Evolutionary conservation across 2,888 invertebrate genomes (phyloP).

Genomic region (Caradrina kadenii): DNA sequence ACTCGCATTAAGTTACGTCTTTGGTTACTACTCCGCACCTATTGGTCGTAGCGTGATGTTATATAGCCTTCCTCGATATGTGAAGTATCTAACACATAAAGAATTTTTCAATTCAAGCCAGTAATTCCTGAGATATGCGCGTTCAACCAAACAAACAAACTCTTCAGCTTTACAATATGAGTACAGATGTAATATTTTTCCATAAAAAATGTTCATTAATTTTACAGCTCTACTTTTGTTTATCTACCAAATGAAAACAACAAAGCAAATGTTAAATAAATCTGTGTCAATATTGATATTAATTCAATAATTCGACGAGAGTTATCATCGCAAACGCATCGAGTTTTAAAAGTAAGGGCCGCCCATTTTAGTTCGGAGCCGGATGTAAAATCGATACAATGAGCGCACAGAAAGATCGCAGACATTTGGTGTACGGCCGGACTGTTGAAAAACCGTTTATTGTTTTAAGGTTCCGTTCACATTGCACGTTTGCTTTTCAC

Average conservation of each 20-base stretch:
- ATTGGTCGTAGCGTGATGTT: too few species aligned
- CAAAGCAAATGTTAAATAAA: background rate
- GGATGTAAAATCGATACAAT: constrained; percentile 88
- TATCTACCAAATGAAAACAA: background rate
- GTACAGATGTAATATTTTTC: too few species aligned
- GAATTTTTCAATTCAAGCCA: too few species aligned
- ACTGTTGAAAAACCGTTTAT: constrained; percentile 71
- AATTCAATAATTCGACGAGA: constrained; percentile 15
- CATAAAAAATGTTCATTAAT: too few species aligned
- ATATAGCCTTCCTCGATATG: too few species aligned
- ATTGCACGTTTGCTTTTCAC: constrained; percentile 47
- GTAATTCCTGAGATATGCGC: too few species aligned
- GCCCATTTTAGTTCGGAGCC: constrained; percentile 81
- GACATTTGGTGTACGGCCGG: constrained; percentile 71
- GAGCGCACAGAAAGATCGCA: constrained; percentile 81
- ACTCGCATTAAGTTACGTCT: too few species aligned
- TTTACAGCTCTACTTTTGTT: background rate
- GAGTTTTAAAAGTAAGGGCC: constrained; percentile 66
- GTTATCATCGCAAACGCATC: constrained; percentile 59
- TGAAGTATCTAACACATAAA: too few species aligned
- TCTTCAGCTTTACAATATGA: too few species aligned
- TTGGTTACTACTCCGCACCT: too few species aligned
- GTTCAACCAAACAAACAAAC: too few species aligned
- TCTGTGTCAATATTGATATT: constrained; percentile 28
- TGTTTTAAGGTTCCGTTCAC: constrained; percentile 61